phyloP scores from a whole-genome alignment of 2,797 vertebrate species.

The Acanthurus tractus region DNA sequence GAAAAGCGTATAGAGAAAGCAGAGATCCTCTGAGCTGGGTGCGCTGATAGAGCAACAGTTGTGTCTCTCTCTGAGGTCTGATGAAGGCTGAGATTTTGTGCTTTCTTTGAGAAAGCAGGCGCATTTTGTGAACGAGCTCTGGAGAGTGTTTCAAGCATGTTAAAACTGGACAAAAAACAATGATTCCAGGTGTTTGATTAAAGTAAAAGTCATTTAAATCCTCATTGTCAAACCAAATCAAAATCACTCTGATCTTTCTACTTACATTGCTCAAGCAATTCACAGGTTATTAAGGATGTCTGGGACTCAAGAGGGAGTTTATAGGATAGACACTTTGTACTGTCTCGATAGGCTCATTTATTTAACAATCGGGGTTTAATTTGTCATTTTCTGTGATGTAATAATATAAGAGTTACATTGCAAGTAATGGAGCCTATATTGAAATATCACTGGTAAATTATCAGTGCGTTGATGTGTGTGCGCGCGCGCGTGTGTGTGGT shows the following conservation, averaged over 20 bases:
- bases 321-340: too few relatives aligned
- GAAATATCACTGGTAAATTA: too few relatives aligned
- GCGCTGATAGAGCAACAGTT: slow-evolving; percentile 78
- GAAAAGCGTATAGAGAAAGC: background rate
- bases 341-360: too few relatives aligned
- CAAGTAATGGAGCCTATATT: too few relatives aligned
- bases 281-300: background rate
- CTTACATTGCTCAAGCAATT: background rate
- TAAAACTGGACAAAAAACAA: background rate
- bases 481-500: too few relatives aligned
- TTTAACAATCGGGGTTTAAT: too few relatives aligned
- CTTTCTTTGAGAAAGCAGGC: slow-evolving; percentile 11
- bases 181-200: slow-evolving; percentile 16
- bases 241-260: slow-evolving; percentile 2
- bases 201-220: slow-evolving; percentile 13
- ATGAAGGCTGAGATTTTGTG: slow-evolving; percentile 25
- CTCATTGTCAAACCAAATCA: background rate
- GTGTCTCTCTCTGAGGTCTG: slow-evolving; percentile 35
- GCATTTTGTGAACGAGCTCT: background rate
- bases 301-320: background rate
- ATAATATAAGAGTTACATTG: too few relatives aligned
- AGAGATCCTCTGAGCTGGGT: background rate
- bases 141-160: background rate
- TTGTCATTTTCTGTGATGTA: too few relatives aligned
- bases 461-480: too few relatives aligned